Conservation (phyloP, 2,888 invertebrate genomes). For the Heliconius ismenius region DNA sequence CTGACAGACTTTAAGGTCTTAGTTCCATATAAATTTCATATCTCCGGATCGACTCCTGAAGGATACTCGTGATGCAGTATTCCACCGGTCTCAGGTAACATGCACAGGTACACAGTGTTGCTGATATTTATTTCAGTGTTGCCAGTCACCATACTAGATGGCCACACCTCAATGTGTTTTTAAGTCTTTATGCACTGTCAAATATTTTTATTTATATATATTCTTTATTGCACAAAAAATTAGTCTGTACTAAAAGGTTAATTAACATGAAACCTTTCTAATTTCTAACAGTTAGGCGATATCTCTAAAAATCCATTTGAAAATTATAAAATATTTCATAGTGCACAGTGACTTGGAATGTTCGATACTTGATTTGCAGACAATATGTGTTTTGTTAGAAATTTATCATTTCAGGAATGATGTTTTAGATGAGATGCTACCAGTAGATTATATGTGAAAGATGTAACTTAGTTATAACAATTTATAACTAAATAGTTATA, state of each 20-base stretch:
- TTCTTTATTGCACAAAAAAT: too few species aligned
- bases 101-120: conserved; percentile 38
- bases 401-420: conserved; percentile 29
- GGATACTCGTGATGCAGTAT: conserved; percentile 74
- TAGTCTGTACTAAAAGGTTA: not conserved
- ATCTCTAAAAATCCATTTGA: not conserved
- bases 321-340: conserved; percentile 1
- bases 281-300: not conserved
- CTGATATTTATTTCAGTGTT: conserved; percentile 36
- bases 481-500: conserved; percentile 33
- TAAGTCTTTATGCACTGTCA: conserved; percentile 26
- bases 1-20: conserved; percentile 37
- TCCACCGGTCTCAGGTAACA: conserved; percentile 75
- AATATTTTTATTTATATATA: not conserved
- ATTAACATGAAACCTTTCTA: not conserved
- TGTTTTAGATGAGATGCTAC: conserved; percentile 36
- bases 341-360: conserved; percentile 27
- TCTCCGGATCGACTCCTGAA: conserved; percentile 57
- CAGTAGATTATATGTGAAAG: conserved; percentile 40
- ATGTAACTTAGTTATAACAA: conserved; percentile 36
- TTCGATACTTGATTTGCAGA: conserved; percentile 32
- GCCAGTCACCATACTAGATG: conserved; percentile 31
- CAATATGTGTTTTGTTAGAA: conserved; percentile 32
- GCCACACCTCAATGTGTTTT: conserved; percentile 24
- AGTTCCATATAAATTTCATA: conserved; percentile 47